phyloP scores from a whole-genome alignment of 2,797 vertebrate genomes.

The Smutsia temminckii region DNA sequence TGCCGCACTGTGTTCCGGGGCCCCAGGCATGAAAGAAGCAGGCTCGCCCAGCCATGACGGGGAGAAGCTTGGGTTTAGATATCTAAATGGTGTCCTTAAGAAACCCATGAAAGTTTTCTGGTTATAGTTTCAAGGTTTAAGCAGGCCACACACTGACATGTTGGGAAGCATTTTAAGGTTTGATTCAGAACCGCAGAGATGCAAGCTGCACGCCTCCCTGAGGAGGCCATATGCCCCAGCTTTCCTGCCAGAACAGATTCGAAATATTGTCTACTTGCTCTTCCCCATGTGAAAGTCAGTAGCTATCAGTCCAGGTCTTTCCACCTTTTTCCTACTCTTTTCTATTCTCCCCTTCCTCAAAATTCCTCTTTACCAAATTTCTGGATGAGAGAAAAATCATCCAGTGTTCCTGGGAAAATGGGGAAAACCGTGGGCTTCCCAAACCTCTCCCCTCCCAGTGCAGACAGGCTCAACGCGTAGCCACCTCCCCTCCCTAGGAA shows the following conservation, averaged over 20 bases:
- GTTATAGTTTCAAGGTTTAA: not conserved
- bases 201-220: not conserved
- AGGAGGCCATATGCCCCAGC: not conserved
- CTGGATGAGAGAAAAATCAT: not conserved
- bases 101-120: not conserved
- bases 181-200: not conserved
- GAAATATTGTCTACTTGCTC: not conserved
- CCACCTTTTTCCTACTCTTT: not conserved
- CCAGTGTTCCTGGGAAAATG: not conserved
- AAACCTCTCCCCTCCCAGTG: too few species aligned
- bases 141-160: not conserved
- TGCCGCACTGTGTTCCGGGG: not conserved
- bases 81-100: constrained; percentile 5
- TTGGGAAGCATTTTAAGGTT: not conserved
- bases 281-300: not conserved
- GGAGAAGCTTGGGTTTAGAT: not conserved
- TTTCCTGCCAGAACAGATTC: constrained; percentile 24
- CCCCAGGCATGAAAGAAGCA: not conserved
- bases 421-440: not conserved
- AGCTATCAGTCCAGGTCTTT: not conserved
- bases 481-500: not conserved
- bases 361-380: not conserved
- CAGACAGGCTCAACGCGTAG: not conserved
- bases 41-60: accelerated
- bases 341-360: not conserved